Conservation (phyloP, 1,140 invertebrate genomes). For the Whitmania pigra region DNA sequence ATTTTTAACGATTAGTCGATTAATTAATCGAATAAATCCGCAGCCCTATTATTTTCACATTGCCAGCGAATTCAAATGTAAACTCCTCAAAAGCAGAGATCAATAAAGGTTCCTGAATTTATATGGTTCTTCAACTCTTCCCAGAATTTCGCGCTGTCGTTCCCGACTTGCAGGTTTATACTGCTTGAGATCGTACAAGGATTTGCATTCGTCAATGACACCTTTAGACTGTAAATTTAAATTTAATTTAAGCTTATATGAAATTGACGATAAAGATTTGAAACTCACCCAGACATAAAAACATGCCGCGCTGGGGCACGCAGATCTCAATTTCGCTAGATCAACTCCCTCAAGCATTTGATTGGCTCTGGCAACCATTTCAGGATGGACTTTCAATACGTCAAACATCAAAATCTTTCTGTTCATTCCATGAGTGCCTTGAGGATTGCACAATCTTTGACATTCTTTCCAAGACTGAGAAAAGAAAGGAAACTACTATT, state of each 20-base stretch:
- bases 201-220: conserved; percentile 14
- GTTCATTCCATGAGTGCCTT: conserved; percentile 19
- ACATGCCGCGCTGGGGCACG: conserved; percentile 15
- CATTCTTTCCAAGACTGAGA: conserved; percentile 13
- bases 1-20: too few species aligned
- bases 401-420: conserved; percentile 23
- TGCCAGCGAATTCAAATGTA: too few species aligned
- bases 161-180: conserved; percentile 7
- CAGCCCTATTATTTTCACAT: too few species aligned
- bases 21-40: too few species aligned
- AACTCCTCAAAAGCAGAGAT: background rate
- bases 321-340: conserved; percentile 14
- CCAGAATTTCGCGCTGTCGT: conserved; percentile 11
- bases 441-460: conserved; percentile 16
- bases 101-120: background rate
- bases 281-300: conserved; percentile 26
- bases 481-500: too few species aligned
- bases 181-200: background rate
- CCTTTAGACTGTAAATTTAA: conserved; percentile 14
- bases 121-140: background rate
- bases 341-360: conserved; percentile 19
- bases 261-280: background rate
- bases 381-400: conserved; percentile 18
- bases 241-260: background rate
- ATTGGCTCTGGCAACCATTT: conserved; percentile 21